Base-by-base conservation (phyloP, 1,140 invertebrate genomes). In the Drosophila hydei region DNA sequence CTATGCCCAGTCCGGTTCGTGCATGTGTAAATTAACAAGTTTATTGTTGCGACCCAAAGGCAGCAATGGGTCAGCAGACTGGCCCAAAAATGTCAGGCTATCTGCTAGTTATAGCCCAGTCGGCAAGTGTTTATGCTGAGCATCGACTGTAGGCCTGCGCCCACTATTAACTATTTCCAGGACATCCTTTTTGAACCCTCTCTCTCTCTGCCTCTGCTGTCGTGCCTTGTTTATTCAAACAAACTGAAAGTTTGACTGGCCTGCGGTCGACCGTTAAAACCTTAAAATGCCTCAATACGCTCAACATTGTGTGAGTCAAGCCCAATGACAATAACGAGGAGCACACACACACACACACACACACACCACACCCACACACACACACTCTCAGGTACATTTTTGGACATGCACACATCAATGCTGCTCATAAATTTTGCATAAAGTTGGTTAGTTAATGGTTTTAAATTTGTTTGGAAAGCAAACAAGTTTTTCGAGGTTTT, bases 261-360 rank as follows among this genome's bases (percentile, higher is more conserved):
- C 36, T 73, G 71, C 52, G 64, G 71, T 73, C 56, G 68, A 51
- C 36, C 51, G 71, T 69, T 73, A 69, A 73, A 73, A 69, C 65
- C 71, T 69, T 61, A 73, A 73, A 73, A 73, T 73, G 58, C 71
- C 71, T 73, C 58, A 69, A 73, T 73, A 73, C 69, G 69, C 70
- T 55, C 50, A 27, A 27, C 55, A 54, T 55, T 60, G 63, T 25
- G 40, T 45, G 23, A 42, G 61, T n/a, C 55, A 25, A 19, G 47
- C 30, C 47, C 58, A 62, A 43, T 51, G 45, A 67, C 70, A 69
- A 48, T 65, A 50, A 43, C 18, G 60, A 61, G 33, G 61, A 52
- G 67, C 63, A 48, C 7, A 70, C 8, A 59, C 40, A 47, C 27
- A 68, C 6, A 50, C 14, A 30, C 54, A 40, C 8, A 38, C 7